Conservation (phyloP, 2,888 invertebrate species). For the Scaptomyza flava region DNA sequence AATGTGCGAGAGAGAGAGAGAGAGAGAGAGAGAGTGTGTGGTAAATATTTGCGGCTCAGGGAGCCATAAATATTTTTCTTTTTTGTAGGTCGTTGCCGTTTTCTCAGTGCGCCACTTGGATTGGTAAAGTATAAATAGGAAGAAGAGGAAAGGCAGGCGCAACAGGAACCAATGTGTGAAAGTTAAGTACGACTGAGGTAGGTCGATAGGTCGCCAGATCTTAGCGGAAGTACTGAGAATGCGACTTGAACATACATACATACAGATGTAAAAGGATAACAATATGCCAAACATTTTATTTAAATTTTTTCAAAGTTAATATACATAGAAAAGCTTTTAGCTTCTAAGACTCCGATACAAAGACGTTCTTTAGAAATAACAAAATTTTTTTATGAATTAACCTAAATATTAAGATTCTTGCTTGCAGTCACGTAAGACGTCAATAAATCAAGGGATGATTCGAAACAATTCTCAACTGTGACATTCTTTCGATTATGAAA, state of each 20-base stretch:
- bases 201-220: constrained; percentile 38
- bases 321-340: too few species aligned
- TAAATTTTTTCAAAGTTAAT: not conserved
- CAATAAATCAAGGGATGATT: too few species aligned
- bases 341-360: too few species aligned
- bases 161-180: constrained; percentile 20
- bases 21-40: constrained; percentile 44
- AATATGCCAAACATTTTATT: not conserved
- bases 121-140: constrained; percentile 6
- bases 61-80: constrained; percentile 60
- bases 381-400: too few species aligned
- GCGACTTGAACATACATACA: not conserved
- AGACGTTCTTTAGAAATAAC: too few species aligned
- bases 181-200: constrained; percentile 17
- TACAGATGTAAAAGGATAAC: not conserved
- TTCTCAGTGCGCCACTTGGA: constrained; percentile 57
- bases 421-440: too few species aligned
- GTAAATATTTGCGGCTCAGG: constrained; percentile 67
- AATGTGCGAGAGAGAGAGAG: constrained; percentile 11
- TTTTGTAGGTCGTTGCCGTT: constrained; percentile 58
- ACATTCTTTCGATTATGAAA: too few species aligned
- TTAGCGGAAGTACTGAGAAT: constrained; percentile 8
- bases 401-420: too few species aligned
- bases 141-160: not conserved
- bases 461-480: too few species aligned